These are phyloP conservation scores for Tribolium freemani DNA, from an alignment of 2,888 invertebrate species.

Conservation along the genomic window DNA sequence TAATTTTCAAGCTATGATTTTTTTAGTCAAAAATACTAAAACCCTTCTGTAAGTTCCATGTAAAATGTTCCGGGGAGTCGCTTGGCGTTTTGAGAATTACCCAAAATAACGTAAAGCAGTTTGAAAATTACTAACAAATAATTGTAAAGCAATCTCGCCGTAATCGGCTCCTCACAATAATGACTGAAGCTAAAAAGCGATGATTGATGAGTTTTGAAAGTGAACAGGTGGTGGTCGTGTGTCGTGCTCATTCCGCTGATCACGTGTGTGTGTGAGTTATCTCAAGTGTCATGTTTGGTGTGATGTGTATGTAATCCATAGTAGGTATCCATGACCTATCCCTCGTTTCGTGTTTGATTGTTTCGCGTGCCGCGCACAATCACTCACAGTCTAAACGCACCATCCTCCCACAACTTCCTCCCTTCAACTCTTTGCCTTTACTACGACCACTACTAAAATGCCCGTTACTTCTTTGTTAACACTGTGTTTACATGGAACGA, in stretches of 20 bases:
- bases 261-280: slow-evolving; percentile 40
- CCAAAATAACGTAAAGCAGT: too few species aligned
- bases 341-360: slow-evolving; percentile 50
- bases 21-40: too few species aligned
- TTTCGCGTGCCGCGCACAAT: slow-evolving; percentile 52
- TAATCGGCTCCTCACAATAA: too few species aligned
- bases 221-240: slow-evolving; percentile 31
- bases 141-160: too few species aligned
- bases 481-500: background rate
- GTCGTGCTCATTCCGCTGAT: slow-evolving; percentile 50
- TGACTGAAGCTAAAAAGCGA: background rate
- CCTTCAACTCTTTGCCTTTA: slow-evolving; percentile 19
- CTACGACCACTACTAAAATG: background rate
- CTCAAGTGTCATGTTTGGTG: slow-evolving; percentile 48
- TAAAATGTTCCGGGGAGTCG: too few species aligned
- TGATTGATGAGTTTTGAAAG: background rate
- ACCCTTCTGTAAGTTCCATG: too few species aligned
- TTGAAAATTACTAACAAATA: too few species aligned
- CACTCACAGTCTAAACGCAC: slow-evolving; percentile 46
- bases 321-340: slow-evolving; percentile 49
- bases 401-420: slow-evolving; percentile 44
- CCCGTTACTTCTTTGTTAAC: background rate
- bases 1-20: too few species aligned
- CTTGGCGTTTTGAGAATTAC: too few species aligned
- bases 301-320: slow-evolving; percentile 49